Evolutionary conservation across 2,888 invertebrate genomes (phyloP).

Genomic region (Muscina levida): DNA sequence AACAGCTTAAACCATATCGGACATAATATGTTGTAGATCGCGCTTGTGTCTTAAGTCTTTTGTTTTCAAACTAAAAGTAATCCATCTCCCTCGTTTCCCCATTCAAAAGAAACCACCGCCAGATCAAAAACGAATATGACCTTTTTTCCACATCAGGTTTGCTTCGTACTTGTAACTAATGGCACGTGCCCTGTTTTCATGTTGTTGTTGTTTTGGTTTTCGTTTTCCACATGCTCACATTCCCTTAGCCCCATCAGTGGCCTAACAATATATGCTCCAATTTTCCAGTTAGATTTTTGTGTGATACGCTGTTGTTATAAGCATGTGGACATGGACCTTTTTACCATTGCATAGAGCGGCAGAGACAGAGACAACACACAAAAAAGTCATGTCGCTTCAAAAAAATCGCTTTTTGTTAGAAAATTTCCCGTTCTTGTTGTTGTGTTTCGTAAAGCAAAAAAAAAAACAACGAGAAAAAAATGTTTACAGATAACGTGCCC

Average conservation of each 20-base stretch:
- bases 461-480: constrained; percentile 25
- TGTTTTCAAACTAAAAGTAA: background rate
- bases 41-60: background rate
- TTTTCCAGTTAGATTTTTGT: constrained; percentile 45
- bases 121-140: constrained; percentile 39
- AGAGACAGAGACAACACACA: constrained; percentile 14
- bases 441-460: background rate
- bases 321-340: too few relatives aligned
- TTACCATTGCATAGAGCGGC: background rate
- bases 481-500: constrained; percentile 57
- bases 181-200: constrained; percentile 62
- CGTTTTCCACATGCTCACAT: constrained; percentile 38
- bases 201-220: constrained; percentile 17
- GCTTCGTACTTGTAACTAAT: constrained; percentile 43
- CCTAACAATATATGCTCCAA: constrained; percentile 51
- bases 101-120: background rate
- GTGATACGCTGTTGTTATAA: constrained; percentile 13
- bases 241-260: constrained; percentile 7
- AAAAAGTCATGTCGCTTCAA: constrained; percentile 40
- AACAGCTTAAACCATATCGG: too few relatives aligned
- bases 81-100: constrained; percentile 16
- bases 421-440: constrained; percentile 26
- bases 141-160: constrained; percentile 63
- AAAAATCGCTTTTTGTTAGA: background rate
- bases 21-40: background rate